phyloP scores from a whole-genome alignment of 2,797 vertebrate species.

The Euphonia xanthogaster region DNA sequence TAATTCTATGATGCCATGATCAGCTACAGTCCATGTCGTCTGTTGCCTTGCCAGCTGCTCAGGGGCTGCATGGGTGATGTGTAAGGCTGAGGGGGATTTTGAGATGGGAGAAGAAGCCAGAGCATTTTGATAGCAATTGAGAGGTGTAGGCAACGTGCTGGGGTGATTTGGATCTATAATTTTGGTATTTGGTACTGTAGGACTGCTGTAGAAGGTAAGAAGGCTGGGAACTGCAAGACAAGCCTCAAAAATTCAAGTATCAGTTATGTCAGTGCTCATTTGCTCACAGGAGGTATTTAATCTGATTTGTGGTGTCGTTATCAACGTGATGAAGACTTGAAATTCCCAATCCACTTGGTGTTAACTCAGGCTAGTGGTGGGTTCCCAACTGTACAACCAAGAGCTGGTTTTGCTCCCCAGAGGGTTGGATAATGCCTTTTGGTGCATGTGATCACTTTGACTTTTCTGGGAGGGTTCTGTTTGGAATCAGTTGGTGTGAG shows the following conservation, averaged over 20 bases:
- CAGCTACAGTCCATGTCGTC: accelerated
- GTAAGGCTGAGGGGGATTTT: neutral
- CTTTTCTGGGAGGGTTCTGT: neutral
- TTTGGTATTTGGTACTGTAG: neutral
- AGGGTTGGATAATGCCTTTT: neutral
- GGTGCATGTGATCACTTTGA: accelerated
- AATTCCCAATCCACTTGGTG: neutral
- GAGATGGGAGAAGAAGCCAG: neutral
- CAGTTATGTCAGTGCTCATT: neutral
- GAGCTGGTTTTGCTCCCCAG: neutral
- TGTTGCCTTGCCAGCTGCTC: neutral
- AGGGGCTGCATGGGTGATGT: accelerated
- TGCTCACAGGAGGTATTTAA: neutral
- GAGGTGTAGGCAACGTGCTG: accelerated
- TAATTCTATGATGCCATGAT: neutral
- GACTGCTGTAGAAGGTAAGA: neutral
- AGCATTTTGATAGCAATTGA: neutral
- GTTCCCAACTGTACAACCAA: neutral
- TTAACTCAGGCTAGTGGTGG: neutral
- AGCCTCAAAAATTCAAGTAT: neutral
- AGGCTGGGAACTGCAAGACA: neutral
- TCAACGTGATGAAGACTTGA: neutral
- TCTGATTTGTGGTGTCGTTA: neutral
- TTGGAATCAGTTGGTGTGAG: neutral
- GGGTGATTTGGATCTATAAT: neutral